A percentile compares a stretch with the other conserved stretches of the same genome.
phyloP scores from a whole-genome alignment of 2,113 vertebrate genomes.

The Stercorarius parasiticus region DNA sequence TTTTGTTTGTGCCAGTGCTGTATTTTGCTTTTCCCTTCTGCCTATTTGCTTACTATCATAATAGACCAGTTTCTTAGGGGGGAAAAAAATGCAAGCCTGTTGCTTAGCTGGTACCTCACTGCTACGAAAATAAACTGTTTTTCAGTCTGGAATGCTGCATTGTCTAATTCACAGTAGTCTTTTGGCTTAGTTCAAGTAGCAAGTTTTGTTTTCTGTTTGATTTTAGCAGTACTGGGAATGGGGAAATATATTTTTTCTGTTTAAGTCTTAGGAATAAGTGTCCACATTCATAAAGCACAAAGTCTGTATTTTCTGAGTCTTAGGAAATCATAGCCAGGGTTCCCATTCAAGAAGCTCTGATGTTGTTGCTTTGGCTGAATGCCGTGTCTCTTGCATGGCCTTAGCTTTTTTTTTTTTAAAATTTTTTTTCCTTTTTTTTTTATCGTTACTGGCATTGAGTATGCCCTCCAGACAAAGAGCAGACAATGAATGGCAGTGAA shows the following conservation, averaged over 20 bases:
- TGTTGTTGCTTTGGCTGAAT: neutral
- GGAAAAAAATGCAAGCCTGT: neutral
- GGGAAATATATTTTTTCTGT: neutral
- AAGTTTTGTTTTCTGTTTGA: neutral
- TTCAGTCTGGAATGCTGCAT: neutral
- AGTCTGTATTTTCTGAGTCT: neutral
- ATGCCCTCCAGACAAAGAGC: conserved; percentile 37
- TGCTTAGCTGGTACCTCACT: neutral
- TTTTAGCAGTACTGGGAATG: neutral
- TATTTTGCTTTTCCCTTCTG: neutral
- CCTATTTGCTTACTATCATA: neutral
- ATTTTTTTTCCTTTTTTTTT: neutral
- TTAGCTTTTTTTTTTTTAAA: neutral
- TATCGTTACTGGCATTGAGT: neutral
- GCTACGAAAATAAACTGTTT: neutral
- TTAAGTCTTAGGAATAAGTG: neutral
- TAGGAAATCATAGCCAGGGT: neutral
- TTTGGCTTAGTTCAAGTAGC: neutral
- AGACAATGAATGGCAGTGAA: neutral
- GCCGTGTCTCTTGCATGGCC: neutral
- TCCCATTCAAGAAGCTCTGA: neutral
- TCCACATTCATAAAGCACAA: neutral
- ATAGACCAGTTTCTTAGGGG: neutral
- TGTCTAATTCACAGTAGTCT: neutral
- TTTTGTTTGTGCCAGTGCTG: neutral